Evolutionary conservation across 2,888 invertebrate genomes (phyloP).

Genomic region (Epinotia demarniana): DNA sequence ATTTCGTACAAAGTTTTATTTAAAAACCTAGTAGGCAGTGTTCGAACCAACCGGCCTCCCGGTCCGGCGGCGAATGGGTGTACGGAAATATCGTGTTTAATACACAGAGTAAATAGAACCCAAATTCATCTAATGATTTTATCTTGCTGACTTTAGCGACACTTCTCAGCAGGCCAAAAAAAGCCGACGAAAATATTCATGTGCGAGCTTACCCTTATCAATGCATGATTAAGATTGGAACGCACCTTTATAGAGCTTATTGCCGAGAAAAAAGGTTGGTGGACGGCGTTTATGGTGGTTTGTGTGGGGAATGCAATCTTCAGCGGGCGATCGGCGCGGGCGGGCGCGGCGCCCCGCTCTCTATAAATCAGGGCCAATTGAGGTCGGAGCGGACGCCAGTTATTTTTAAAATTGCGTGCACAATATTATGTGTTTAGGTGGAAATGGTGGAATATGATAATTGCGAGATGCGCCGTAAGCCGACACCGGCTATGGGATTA

Average conservation of each 20-base stretch:
- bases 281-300: constrained; percentile 60
- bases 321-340: constrained; percentile 55
- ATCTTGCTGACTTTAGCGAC: not conserved
- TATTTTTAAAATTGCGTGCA: constrained; percentile 84
- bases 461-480: constrained; percentile 82
- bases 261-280: constrained; percentile 50
- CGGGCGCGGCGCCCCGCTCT: constrained; percentile 58
- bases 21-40: too few relatives aligned
- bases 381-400: constrained; percentile 78
- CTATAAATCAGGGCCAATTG: constrained; percentile 80
- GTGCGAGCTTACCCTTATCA: constrained; percentile 32
- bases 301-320: constrained; percentile 65
- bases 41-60: too few relatives aligned
- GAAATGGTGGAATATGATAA: constrained; percentile 85
- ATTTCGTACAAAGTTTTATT: too few relatives aligned
- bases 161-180: constrained; percentile 21
- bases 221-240: constrained; percentile 40
- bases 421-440: constrained; percentile 84
- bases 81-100: too few relatives aligned
- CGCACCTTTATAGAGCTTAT: constrained; percentile 49
- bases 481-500: constrained; percentile 81
- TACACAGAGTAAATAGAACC: not conserved
- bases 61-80: too few relatives aligned
- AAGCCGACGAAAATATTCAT: constrained; percentile 20
- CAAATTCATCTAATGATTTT: not conserved